These are phyloP conservation scores for Corydoras sp. DNA, from an alignment of 2,113 vertebrate species.

Conservation along the genomic window DNA sequence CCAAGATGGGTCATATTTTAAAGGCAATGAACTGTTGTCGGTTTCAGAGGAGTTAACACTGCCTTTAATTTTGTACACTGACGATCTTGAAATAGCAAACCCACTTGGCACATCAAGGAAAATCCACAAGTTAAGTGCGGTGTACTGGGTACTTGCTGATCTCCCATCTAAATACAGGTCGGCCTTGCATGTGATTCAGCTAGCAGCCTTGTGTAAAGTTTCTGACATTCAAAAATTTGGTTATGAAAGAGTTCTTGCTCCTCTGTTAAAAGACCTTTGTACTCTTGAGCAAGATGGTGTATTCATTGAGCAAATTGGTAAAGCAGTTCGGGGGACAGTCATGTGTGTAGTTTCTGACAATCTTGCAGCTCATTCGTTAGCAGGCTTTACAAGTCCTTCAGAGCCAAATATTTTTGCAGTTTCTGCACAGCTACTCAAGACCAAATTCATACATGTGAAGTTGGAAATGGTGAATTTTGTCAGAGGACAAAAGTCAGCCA, in stretches of 20 bases:
- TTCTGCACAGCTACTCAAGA: conserved; percentile 26
- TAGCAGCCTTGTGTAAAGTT: conserved; percentile 17
- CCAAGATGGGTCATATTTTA: conserved; percentile 17
- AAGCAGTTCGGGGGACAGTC: conserved; percentile 25
- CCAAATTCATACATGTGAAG: conserved; percentile 13
- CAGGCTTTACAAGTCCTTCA: conserved; percentile 33
- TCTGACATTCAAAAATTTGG: conserved; percentile 5
- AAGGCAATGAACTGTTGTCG: conserved; percentile 8
- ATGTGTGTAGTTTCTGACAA: conserved; percentile 26
- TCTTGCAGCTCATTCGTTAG: conserved; percentile 27
- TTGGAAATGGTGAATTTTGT: neutral
- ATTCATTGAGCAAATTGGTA: conserved; percentile 39
- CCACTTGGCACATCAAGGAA: conserved; percentile 36
- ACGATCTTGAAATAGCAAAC: conserved; percentile 33
- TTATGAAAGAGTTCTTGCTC: neutral
- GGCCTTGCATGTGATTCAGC: conserved; percentile 27
- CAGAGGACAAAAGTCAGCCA: conserved; percentile 24
- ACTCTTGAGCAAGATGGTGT: conserved; percentile 39
- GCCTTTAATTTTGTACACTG: conserved; percentile 27
- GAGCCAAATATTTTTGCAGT: conserved; percentile 27
- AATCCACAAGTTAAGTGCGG: conserved; percentile 36
- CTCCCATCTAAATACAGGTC: conserved; percentile 34
- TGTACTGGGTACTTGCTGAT: conserved; percentile 42
- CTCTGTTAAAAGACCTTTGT: conserved; percentile 38
- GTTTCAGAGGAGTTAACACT: conserved; percentile 14